Base-by-base conservation (phyloP, 2,797 vertebrate species). In the Leptoclinus maculatus region DNA sequence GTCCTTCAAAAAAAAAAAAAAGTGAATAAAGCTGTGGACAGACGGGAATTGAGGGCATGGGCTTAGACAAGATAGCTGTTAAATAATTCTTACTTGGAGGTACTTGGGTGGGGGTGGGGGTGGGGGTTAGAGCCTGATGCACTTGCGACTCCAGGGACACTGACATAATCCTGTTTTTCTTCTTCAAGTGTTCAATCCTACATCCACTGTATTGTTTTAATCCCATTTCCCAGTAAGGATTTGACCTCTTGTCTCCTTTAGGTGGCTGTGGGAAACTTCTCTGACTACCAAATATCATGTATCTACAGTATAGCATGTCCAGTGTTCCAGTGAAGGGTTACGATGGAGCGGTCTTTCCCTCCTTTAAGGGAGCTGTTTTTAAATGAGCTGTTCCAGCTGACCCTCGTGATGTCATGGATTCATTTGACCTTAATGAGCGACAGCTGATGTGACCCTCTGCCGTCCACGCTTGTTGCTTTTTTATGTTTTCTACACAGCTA, bases 31-130 rank as follows among this genome's bases (percentile, higher is more conserved):
- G 83, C 82, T 45, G 66, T 67, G 74, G 90, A 91, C 92, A 92
- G 90, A 93, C 69, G 90, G 91, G 91, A 84, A 92, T 93, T 93
- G 88, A 91, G 91, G 91, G 82, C 92, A 90, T 11, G 62, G 68
- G 91, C 90, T 94, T 91, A 93, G 87, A 91, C 51, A 60, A 88
- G 84, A 88, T 73, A 76, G 70, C 88, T 59, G 59, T 88, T 88
- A 83, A 91, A 88, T 92, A 78, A 92, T 91, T 89, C 87, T 83
- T 88, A 83, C 85, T 79, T 83, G 84, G 74, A 87, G 83, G 83
- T 89, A 64, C 65, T 87, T 84, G 79, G 70, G 80, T 71, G 81
- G 79, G 83, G 78, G 80, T 71, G 81, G 79, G 83, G 78, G 60
- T 23, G 71, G 81, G 79, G 76, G 74, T 56, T 68, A 10, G 51